Percentiles rank a stretch among this genome's conserved stretches.
Evolutionary conservation across 1,140 invertebrate genomes (phyloP).

Genomic region (Chironomus tepperi): DNA sequence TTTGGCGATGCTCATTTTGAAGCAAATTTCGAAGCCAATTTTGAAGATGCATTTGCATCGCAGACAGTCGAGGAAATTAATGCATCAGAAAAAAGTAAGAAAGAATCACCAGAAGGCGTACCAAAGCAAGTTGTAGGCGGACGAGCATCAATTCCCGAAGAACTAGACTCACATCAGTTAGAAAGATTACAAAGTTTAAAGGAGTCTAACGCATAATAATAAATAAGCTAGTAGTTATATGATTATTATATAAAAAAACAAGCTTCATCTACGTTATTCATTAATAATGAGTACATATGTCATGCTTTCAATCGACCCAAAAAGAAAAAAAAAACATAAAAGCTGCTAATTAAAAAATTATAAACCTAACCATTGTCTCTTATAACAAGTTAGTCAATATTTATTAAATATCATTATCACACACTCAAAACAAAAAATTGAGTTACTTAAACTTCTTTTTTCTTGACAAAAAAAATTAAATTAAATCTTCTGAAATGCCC

Average conservation of each 20-base stretch:
- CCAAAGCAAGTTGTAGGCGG: slow-evolving; percentile 61
- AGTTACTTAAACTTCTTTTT: too few species aligned
- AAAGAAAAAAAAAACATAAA: background rate
- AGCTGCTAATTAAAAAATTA: background rate
- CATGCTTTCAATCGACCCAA: background rate
- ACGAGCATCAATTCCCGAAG: slow-evolving; percentile 70
- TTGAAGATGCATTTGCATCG: slow-evolving; percentile 37
- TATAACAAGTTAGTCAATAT: too few species aligned
- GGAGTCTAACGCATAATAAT: slow-evolving; percentile 72
- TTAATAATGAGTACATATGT: background rate
- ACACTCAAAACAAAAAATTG: too few species aligned
- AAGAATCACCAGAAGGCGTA: slow-evolving; percentile 37
- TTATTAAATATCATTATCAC: too few species aligned
- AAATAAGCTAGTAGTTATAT: slow-evolving; percentile 2
- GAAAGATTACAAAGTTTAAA: slow-evolving; percentile 75
- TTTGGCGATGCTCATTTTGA: slow-evolving; percentile 34
- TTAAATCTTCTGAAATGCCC: too few species aligned
- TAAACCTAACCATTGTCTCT: too few species aligned
- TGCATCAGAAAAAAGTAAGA: slow-evolving; percentile 32
- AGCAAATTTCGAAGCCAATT: slow-evolving; percentile 30
- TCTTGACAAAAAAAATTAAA: too few species aligned
- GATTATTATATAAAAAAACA: background rate
- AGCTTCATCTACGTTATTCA: background rate
- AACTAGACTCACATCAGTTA: slow-evolving; percentile 73
- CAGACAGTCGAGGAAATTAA: slow-evolving; percentile 37